Evolutionary conservation across 2,888 invertebrate species (phyloP).

Genomic region (Amaurobius ferox): DNA sequence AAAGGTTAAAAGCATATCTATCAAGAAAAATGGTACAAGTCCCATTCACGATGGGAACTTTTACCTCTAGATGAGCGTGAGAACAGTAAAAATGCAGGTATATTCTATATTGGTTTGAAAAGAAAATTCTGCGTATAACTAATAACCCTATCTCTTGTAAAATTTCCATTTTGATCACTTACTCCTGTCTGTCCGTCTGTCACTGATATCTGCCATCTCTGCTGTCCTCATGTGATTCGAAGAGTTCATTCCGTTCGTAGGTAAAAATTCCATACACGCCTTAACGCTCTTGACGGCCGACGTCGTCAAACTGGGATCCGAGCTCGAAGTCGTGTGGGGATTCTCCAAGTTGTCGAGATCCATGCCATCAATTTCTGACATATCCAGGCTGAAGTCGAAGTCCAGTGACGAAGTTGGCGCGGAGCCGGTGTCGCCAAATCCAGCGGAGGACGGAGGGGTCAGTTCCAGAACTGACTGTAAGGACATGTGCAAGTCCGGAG

Average conservation of each 20-base stretch:
- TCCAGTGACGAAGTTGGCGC: slow-evolving; percentile 78
- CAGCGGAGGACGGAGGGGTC: slow-evolving; percentile 56
- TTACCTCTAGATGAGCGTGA: too few relatives aligned
- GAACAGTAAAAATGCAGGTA: too few relatives aligned
- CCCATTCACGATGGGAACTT: too few relatives aligned
- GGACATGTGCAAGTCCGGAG: slow-evolving; percentile 40
- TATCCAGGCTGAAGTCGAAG: slow-evolving; percentile 83
- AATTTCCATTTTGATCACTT: too few relatives aligned
- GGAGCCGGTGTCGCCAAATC: slow-evolving; percentile 35
- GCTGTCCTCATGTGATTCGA: slow-evolving; percentile 11
- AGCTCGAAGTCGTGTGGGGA: slow-evolving; percentile 19
- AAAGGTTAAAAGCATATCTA: too few relatives aligned
- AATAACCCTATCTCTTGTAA: too few relatives aligned
- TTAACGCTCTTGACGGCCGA: slow-evolving; percentile 3
- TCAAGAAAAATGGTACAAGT: too few relatives aligned
- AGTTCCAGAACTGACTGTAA: slow-evolving; percentile 60
- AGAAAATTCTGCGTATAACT: too few relatives aligned
- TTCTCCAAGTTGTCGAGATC: slow-evolving; percentile 76
- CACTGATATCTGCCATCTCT: slow-evolving; percentile 27
- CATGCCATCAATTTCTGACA: slow-evolving; percentile 82
- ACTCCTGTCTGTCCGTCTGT: slow-evolving; percentile 39
- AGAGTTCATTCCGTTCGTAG: background rate
- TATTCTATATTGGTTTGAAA: too few relatives aligned
- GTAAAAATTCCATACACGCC: slow-evolving; percentile 27
- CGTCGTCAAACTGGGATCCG: slow-evolving; percentile 28